phyloP scores from a whole-genome alignment of 2,888 invertebrate species.

The Hanleya hanleyi region DNA sequence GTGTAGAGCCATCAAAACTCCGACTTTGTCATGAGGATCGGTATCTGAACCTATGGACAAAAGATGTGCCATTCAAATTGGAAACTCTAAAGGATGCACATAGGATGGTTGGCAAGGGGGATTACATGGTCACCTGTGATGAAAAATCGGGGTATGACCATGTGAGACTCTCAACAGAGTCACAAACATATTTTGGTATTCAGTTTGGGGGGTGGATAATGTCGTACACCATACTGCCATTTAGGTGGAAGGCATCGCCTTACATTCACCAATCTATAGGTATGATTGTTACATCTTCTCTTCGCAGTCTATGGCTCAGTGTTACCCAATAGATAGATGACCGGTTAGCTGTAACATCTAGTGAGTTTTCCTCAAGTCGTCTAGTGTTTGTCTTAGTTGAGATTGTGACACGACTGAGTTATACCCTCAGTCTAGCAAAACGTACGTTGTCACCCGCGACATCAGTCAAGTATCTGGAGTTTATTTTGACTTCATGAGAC shows the following conservation, averaged over 20 bases:
- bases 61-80: constrained; percentile 6
- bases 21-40: constrained; percentile 23
- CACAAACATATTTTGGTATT: constrained; percentile 26
- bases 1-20: constrained; percentile 26
- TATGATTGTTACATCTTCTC: constrained; percentile 13
- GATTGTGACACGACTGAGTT: constrained; percentile 17
- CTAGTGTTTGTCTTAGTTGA: constrained; percentile 3
- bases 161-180: constrained; percentile 3
- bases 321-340: constrained; percentile 28
- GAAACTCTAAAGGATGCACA: constrained; percentile 18
- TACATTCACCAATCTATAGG: constrained; percentile 23
- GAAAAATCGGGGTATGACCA: constrained; percentile 31
- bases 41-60: constrained; percentile 15
- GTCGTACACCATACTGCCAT: constrained; percentile 2
- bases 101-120: constrained; percentile 15
- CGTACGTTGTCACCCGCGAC: background rate
- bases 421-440: constrained; percentile 9
- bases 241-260: constrained; percentile 25
- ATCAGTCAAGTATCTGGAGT: constrained; percentile 15
- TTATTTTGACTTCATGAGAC: constrained; percentile 1
- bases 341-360: constrained; percentile 11
- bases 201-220: constrained; percentile 24
- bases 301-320: constrained; percentile 8
- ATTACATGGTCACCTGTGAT: constrained; percentile 9
- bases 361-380: no score